These are phyloP conservation scores for Pyrrhosoma nymphula DNA, from an alignment of 2,888 invertebrate genomes.

Conservation along the genomic window DNA sequence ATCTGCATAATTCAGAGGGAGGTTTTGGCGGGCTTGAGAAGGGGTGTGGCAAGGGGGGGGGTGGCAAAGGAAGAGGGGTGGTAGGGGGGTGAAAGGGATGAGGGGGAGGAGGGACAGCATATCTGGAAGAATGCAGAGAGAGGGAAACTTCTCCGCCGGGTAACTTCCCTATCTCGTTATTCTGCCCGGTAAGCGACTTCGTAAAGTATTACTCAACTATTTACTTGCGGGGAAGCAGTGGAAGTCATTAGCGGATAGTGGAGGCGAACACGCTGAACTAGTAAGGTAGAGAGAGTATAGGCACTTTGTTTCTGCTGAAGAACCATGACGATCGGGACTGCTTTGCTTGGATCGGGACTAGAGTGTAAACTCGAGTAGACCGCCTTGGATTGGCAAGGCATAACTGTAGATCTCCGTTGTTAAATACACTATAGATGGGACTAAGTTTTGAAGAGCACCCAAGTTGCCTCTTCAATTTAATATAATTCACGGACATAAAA, in stretches of 20 bases:
- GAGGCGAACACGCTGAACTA: neutral
- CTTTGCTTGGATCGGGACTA: too few relatives aligned
- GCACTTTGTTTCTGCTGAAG: neutral
- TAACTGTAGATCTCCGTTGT: too few relatives aligned
- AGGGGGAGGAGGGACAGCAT: neutral
- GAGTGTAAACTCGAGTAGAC: neutral
- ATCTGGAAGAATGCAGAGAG: neutral
- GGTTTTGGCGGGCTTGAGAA: neutral
- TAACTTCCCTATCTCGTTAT: neutral
- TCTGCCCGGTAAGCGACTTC: constrained; percentile 2
- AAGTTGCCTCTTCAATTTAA: too few relatives aligned
- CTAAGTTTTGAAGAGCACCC: too few relatives aligned
- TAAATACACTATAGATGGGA: too few relatives aligned
- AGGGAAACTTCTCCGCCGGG: neutral
- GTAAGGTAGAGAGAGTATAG: neutral
- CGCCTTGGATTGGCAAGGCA: neutral
- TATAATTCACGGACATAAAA: too few relatives aligned
- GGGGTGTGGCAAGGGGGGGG: neutral
- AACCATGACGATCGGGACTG: neutral
- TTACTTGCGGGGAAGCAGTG: neutral
- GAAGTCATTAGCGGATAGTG: neutral
- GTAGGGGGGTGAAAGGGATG: neutral
- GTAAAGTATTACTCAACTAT: constrained; percentile 12
- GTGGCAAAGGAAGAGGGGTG: neutral
- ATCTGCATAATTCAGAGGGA: constrained; percentile 21